A percentile compares a stretch with the other conserved stretches of the same genome.
Evolutionary conservation across 2,888 invertebrate genomes (phyloP).

Genomic region (Hecatera dysodea): DNA sequence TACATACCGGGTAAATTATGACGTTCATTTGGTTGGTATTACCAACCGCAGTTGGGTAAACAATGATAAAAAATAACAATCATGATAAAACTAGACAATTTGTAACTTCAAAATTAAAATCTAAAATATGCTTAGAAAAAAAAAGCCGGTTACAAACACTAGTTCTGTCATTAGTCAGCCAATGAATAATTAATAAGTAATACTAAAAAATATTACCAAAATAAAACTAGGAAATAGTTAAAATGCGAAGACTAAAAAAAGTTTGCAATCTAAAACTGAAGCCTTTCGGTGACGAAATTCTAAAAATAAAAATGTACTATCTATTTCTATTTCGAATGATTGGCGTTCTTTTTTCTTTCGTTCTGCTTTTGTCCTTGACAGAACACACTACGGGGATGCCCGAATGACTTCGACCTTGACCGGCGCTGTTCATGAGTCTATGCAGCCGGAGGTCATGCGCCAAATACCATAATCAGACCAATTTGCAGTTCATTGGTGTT

Average conservation of each 20-base stretch:
- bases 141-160: no score
- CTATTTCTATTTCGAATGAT: slow-evolving; percentile 25
- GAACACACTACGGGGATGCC: background rate
- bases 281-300: background rate
- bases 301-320: slow-evolving; percentile 21
- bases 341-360: background rate
- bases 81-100: no score
- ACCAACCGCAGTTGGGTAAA: no score
- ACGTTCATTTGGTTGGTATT: no score
- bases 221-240: background rate
- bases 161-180: no score
- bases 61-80: no score
- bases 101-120: no score
- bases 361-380: background rate
- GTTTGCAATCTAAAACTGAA: background rate
- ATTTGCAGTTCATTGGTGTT: background rate
- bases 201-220: no score
- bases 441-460: background rate
- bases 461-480: background rate
- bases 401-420: slow-evolving; percentile 14
- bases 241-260: background rate
- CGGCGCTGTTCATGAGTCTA: background rate
- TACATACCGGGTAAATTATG: no score
- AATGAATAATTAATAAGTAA: no score
- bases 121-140: no score